phyloP scores from a whole-genome alignment of 2,113 vertebrate genomes.

The Phrynosoma platyrhinos region DNA sequence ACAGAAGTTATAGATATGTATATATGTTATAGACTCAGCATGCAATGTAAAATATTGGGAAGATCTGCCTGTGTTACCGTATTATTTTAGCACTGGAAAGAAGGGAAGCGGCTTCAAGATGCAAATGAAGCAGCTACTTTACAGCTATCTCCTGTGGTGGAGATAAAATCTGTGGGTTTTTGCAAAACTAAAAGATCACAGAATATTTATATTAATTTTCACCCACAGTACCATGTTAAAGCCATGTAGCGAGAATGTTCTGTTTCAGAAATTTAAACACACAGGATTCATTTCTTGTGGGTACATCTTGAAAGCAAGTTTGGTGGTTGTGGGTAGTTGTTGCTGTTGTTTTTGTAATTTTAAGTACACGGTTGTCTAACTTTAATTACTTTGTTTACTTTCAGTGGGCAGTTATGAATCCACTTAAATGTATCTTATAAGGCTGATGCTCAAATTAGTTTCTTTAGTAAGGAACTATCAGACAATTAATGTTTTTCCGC shows the following conservation, averaged over 20 bases:
- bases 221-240: background rate
- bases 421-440: slow-evolving; percentile 1
- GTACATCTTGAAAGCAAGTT: background rate
- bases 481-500: slow-evolving; percentile 3
- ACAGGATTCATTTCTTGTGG: background rate
- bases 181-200: background rate
- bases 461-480: background rate
- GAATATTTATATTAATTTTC: background rate
- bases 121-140: background rate
- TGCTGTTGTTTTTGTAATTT: background rate
- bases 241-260: background rate
- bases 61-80: background rate
- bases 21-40: background rate
- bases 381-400: slow-evolving; percentile 17
- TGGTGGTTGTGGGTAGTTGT: no score
- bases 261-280: background rate
- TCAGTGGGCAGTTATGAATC: background rate
- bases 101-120: no score
- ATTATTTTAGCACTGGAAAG: no score
- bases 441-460: background rate
- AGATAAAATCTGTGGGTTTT: background rate
- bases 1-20: background rate
- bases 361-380: background rate
- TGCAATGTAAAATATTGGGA: background rate
- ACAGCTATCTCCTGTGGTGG: background rate